Conservation (phyloP, 1,140 invertebrate genomes). For the Caenorhabditis latens region DNA sequence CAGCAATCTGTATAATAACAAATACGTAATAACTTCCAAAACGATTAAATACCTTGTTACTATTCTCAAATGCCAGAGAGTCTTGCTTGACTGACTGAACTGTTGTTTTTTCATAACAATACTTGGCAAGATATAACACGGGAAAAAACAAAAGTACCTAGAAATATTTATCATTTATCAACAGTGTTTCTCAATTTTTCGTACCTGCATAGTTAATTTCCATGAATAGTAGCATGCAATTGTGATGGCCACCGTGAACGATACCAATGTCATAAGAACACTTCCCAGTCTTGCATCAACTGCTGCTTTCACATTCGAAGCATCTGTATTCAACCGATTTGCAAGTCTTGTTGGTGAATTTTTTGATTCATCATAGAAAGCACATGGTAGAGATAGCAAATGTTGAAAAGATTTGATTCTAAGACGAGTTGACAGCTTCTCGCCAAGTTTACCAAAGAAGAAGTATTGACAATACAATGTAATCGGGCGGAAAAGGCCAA, state of each 20-base stretch:
- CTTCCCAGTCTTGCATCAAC: conserved; percentile 78
- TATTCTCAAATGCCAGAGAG: neutral
- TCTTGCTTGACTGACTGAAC: neutral
- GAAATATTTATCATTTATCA: neutral
- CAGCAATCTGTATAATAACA: neutral
- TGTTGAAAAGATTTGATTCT: conserved; percentile 9
- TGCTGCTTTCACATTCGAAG: conserved; percentile 79
- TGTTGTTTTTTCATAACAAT: neutral
- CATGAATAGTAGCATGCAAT: conserved; percentile 78
- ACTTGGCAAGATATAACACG: neutral
- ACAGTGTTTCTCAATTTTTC: neutral
- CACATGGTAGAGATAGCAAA: neutral
- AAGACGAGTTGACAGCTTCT: neutral
- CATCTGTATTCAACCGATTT: conserved; percentile 79
- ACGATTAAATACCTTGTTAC: neutral
- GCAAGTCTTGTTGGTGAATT: conserved; percentile 2
- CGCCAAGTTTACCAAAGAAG: neutral
- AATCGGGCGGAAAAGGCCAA: conserved; percentile 34
- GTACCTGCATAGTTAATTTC: conserved; percentile 75
- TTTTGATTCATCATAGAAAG: conserved; percentile 6
- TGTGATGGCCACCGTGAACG: conserved; percentile 74
- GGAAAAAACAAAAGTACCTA: conserved; percentile 7
- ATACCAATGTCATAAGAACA: conserved; percentile 78
- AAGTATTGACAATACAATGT: conserved; percentile 4
- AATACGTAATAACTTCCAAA: neutral